Evolutionary conservation across 2,888 invertebrate genomes (phyloP).

Genomic region (Exephanes ischioxanthus): DNA sequence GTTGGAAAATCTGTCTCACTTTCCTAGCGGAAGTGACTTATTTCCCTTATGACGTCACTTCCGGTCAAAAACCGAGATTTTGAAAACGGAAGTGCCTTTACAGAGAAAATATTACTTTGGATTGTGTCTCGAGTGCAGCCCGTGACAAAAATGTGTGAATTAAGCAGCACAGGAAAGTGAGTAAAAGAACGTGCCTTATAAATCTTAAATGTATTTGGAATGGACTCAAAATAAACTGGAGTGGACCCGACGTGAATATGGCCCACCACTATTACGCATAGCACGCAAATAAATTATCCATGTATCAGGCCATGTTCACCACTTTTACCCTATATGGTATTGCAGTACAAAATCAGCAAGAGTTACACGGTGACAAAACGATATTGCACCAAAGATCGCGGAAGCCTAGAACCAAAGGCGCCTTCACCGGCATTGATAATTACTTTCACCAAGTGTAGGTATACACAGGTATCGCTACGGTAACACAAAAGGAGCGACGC

Average conservation of each 20-base stretch:
- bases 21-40: too few relatives aligned
- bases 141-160: neutral
- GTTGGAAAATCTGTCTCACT: too few relatives aligned
- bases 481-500: conserved; percentile 40
- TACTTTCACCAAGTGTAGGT: conserved; percentile 66
- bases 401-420: conserved; percentile 54
- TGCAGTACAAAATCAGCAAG: conserved; percentile 23
- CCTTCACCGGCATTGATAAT: conserved; percentile 57
- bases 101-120: too few relatives aligned
- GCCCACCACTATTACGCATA: neutral
- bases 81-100: too few relatives aligned
- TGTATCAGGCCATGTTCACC: neutral
- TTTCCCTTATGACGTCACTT: too few relatives aligned
- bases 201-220: neutral
- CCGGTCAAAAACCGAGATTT: too few relatives aligned
- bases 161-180: neutral
- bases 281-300: neutral
- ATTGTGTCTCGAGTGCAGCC: neutral
- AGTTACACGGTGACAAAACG: conserved; percentile 57
- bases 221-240: too few relatives aligned
- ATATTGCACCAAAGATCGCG: conserved; percentile 67
- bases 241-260: neutral
- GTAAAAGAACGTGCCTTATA: neutral
- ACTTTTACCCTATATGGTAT: conserved; percentile 37
- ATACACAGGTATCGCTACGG: conserved; percentile 8